Base-by-base conservation (phyloP, 2,113 vertebrate species). In the Cavia porcellus region DNA sequence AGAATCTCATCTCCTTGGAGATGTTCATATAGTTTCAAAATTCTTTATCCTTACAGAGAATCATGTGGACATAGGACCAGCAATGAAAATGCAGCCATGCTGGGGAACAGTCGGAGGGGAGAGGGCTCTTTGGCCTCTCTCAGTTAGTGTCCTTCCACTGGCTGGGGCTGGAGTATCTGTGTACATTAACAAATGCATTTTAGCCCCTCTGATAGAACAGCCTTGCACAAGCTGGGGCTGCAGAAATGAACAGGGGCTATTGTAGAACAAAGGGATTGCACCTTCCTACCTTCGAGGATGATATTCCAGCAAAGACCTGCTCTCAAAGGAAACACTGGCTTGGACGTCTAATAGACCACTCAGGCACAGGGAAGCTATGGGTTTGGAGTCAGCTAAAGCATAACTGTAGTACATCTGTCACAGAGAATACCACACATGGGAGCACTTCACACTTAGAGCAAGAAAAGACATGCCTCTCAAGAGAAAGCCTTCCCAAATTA, bases 401-500 rank as follows among this genome's bases (percentile, higher is more conserved):
- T 84, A 95, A 96, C 94, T 94, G 89, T 96, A 96, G 97, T 96
- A 97, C 96, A 98, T 98, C 97, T 94, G 97, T 98, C 98, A 98
- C 96, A 0, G 94, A 94, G 96, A 98, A 98, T 97, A 95, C 97
- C 90, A 91, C 98, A 97, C 96, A 86, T 22, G 98, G 98, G 98
- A 97, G 91, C 96, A 94, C 97, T 98, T 98, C 47, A 91, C 92
- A 92, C 97, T 97, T 72, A 92, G 96, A 97, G 97, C 97, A 96
- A 96, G 97, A 94, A 97, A 92, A 98, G 97, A 91, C 97, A 97
- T 97, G 95, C 92, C 96, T 97, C 97, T 98, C 98, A 92, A 94
- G 98, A 97, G 98, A 81, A 95, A 97, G 96, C 50, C 97, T 98
- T 97, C 91, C 98, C 97, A 98, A 98, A 98, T 98, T 98, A 98